These are phyloP conservation scores for Lasioglossum malachurum DNA, from an alignment of 2,888 invertebrate genomes.

Conservation along the genomic window DNA sequence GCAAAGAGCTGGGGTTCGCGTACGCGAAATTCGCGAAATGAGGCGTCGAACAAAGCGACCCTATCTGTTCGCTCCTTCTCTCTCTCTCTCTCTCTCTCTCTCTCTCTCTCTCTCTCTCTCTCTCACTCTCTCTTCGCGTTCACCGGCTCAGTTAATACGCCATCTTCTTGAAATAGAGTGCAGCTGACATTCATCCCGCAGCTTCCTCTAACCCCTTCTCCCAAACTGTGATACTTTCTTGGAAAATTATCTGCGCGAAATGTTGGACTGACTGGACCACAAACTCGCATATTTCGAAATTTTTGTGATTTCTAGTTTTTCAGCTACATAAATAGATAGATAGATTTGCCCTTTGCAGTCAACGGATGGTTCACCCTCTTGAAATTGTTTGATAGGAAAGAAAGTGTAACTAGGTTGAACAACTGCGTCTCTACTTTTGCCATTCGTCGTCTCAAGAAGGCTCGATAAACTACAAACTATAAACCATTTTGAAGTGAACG, in stretches of 20 bases:
- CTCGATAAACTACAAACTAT: neutral
- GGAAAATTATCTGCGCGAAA: neutral
- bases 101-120: neutral
- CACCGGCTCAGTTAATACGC: conserved; percentile 33
- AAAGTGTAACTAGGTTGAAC: neutral
- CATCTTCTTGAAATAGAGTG: conserved; percentile 61
- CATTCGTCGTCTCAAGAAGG: too few relatives aligned
- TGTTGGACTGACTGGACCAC: neutral
- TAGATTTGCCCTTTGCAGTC: too few relatives aligned
- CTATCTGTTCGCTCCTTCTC: neutral
- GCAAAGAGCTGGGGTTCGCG: neutral
- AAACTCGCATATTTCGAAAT: neutral
- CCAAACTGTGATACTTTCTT: neutral
- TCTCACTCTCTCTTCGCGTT: neutral
- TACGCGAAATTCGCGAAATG: neutral
- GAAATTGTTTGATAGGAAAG: neutral
- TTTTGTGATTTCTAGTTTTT: neutral
- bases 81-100: neutral
- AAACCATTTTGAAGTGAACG: neutral
- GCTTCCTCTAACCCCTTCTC: neutral
- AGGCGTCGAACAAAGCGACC: neutral
- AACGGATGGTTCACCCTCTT: neutral
- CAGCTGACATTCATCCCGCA: neutral
- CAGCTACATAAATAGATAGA: too few relatives aligned
- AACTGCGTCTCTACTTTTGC: too few relatives aligned